phyloP scores from a whole-genome alignment of 2,113 vertebrate species.

The Cryptotis parvus region DNA sequence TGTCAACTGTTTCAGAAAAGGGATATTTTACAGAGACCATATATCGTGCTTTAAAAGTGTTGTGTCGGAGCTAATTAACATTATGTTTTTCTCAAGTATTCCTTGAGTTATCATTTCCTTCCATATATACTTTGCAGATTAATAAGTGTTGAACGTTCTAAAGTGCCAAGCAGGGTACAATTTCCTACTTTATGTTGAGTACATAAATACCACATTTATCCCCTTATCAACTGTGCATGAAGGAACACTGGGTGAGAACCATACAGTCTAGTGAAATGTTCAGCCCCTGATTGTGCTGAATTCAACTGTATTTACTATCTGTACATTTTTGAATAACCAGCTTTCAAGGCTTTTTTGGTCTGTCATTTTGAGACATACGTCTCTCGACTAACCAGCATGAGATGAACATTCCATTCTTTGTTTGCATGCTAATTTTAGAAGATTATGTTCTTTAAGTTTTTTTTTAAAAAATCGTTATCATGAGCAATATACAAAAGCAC shows the following conservation, averaged over 20 bases:
- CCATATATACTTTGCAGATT: background rate
- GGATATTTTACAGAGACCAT: background rate
- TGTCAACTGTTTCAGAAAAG: constrained; percentile 34
- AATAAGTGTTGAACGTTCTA: constrained; percentile 3
- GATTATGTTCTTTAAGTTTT: background rate
- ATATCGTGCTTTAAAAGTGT: background rate
- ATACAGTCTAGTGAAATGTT: background rate
- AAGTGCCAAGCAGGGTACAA: background rate
- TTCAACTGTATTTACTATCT: background rate
- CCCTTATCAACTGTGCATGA: background rate
- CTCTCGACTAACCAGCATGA: background rate
- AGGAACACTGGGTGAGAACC: background rate
- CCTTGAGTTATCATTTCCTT: constrained; percentile 38
- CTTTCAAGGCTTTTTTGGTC: background rate
- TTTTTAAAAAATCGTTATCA: background rate
- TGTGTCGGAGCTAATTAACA: background rate
- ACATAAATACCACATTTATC: background rate
- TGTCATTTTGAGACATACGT: constrained; percentile 14
- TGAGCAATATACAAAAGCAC: background rate
- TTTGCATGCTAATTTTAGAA: constrained; percentile 24
- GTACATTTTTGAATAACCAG: background rate
- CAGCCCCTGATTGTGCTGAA: background rate
- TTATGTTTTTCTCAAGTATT: background rate
- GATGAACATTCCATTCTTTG: background rate
- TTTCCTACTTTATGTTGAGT: background rate